These are phyloP conservation scores for Kobus ellipsiprymnus DNA, from an alignment of 2,113 vertebrate genomes.

Conservation along the genomic window DNA sequence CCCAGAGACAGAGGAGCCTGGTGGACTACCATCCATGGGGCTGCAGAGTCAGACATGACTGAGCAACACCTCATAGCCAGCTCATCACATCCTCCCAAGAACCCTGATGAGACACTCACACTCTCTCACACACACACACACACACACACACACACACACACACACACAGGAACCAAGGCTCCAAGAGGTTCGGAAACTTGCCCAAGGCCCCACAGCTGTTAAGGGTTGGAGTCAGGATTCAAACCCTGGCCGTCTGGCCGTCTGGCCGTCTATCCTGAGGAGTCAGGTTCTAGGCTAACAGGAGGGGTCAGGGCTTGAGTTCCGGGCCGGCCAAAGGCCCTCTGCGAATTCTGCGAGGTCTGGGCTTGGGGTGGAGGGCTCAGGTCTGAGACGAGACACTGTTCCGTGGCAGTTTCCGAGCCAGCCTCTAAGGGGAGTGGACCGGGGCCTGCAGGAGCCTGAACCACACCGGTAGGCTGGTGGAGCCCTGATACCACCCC, in stretches of 20 bases:
- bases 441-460: not conserved
- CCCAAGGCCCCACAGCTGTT: not conserved
- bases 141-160: not conserved
- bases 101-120: not conserved
- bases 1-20: not conserved
- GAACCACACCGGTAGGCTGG: not conserved
- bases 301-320: not conserved
- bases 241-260: not conserved
- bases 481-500: not conserved
- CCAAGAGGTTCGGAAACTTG: not conserved
- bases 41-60: not conserved
- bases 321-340: not conserved
- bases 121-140: too few relatives aligned
- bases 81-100: not conserved
- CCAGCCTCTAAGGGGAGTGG: not conserved
- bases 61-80: not conserved
- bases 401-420: not conserved
- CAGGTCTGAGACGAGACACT: not conserved
- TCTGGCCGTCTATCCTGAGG: not conserved
- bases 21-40: not conserved
- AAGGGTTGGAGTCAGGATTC: not conserved
- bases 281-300: not conserved
- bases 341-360: not conserved
- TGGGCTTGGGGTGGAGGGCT: not conserved
- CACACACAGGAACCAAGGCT: not conserved